phyloP scores from a whole-genome alignment of 1,140 invertebrate species.

The Drosophila biarmipes region DNA sequence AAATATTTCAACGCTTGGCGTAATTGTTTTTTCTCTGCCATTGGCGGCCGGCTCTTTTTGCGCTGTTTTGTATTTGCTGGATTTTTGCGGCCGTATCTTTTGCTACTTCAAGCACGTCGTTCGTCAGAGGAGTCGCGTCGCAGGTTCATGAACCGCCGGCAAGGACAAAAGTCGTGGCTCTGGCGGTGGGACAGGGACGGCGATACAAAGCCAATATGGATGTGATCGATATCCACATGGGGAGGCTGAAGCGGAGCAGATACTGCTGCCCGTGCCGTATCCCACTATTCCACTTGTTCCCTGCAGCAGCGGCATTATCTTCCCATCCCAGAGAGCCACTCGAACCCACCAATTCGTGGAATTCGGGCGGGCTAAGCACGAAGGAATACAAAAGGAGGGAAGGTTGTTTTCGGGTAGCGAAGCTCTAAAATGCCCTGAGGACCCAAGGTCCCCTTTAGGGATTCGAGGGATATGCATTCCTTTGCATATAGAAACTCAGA shows the following conservation, averaged over 20 bases:
- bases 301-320: conserved; percentile 2
- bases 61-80: conserved; percentile 23
- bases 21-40: conserved; percentile 46
- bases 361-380: conserved; percentile 8
- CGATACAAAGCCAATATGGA: background rate
- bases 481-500: too few species aligned
- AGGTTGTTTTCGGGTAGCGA: background rate
- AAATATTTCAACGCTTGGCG: conserved; percentile 37
- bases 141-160: conserved; percentile 76
- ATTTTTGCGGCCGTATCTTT: conserved; percentile 46
- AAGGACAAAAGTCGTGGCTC: conserved; percentile 59
- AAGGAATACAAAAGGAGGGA: background rate
- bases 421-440: background rate
- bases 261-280: conserved; percentile 16
- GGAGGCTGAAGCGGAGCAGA: conserved; percentile 53
- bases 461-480: background rate
- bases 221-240: conserved; percentile 71
- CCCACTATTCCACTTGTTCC: conserved; percentile 28
- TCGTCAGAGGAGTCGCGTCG: conserved; percentile 55
- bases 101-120: conserved; percentile 70
- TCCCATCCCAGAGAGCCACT: conserved; percentile 22
- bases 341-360: conserved; percentile 35
- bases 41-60: conserved; percentile 9
- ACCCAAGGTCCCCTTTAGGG: background rate
- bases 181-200: conserved; percentile 11